Percentiles rank a stretch among this genome's conserved stretches.
phyloP scores from a whole-genome alignment of 2,113 vertebrate genomes.

The Dipodomys merriami region DNA sequence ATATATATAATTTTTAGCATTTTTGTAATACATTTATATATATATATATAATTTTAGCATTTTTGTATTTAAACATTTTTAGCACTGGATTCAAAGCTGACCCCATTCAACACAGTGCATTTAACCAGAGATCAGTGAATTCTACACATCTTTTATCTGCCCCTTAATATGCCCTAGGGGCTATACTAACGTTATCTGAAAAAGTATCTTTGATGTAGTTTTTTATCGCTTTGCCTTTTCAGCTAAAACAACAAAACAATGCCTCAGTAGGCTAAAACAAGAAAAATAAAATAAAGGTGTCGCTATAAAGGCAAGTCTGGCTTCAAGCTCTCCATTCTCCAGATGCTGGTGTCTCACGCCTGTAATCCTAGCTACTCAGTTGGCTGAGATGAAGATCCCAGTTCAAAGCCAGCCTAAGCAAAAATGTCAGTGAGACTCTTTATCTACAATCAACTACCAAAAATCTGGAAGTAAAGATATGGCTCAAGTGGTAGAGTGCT shows the following conservation, averaged over 20 bases:
- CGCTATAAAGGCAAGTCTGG: background rate
- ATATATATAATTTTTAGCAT: too few relatives aligned
- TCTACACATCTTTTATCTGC: background rate
- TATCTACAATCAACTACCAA: too few relatives aligned
- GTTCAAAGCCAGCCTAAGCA: too few relatives aligned
- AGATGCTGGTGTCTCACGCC: too few relatives aligned
- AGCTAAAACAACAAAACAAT: background rate
- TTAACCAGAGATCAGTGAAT: background rate
- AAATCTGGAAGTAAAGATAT: too few relatives aligned
- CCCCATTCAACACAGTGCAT: background rate
- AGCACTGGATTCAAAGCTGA: background rate
- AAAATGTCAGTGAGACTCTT: too few relatives aligned
- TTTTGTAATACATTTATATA: too few relatives aligned
- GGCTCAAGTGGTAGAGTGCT: too few relatives aligned
- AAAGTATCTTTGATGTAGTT: background rate
- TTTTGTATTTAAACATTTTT: conserved; percentile 32
- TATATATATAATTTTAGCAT: background rate
- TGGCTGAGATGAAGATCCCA: too few relatives aligned
- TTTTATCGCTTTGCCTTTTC: conserved; percentile 7
- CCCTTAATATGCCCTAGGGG: background rate
- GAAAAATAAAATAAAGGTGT: too few relatives aligned
- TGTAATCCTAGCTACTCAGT: too few relatives aligned
- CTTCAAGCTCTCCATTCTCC: background rate
- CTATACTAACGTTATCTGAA: background rate
- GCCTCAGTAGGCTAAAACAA: background rate